Conservation (phyloP, 2,113 vertebrate genomes). For the Microtus ochrogaster region DNA sequence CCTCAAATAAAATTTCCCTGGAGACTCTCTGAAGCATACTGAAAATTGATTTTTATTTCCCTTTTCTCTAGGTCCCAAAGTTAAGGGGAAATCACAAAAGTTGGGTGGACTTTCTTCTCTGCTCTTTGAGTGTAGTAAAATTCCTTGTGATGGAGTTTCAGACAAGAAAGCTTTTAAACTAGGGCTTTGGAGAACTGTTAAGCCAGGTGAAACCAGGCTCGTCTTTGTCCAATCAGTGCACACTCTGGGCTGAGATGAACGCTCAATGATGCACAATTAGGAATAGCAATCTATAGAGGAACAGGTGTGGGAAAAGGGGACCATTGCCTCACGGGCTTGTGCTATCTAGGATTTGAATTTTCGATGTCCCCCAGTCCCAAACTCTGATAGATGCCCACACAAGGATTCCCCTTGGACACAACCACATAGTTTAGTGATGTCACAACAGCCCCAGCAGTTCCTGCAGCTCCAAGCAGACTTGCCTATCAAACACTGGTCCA, state of each 20-base stretch:
- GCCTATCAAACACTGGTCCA: not conserved
- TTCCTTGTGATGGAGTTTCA: not conserved
- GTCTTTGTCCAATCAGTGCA: not conserved
- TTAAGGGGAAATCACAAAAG: not conserved
- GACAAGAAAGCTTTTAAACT: not conserved
- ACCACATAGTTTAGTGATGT: not conserved
- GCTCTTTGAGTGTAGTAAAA: not conserved
- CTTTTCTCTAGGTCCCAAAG: not conserved
- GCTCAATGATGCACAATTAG: not conserved
- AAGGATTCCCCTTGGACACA: not conserved
- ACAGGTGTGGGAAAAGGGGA: fast-evolving
- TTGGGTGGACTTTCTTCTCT: not conserved
- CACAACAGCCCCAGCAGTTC: not conserved
- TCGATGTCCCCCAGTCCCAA: not conserved
- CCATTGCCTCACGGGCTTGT: not conserved
- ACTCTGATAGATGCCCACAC: not conserved
- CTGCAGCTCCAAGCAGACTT: not conserved
- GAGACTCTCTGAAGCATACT: not conserved
- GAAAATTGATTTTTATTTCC: not conserved
- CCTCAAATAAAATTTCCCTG: not conserved
- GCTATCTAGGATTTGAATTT: not conserved
- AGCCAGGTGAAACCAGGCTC: not conserved
- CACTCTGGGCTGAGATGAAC: not conserved
- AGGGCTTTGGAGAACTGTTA: not conserved
- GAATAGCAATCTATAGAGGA: not conserved